These are phyloP conservation scores for Cactoblastis cactorum DNA, from an alignment of 2,888 invertebrate genomes.

Conservation along the genomic window DNA sequence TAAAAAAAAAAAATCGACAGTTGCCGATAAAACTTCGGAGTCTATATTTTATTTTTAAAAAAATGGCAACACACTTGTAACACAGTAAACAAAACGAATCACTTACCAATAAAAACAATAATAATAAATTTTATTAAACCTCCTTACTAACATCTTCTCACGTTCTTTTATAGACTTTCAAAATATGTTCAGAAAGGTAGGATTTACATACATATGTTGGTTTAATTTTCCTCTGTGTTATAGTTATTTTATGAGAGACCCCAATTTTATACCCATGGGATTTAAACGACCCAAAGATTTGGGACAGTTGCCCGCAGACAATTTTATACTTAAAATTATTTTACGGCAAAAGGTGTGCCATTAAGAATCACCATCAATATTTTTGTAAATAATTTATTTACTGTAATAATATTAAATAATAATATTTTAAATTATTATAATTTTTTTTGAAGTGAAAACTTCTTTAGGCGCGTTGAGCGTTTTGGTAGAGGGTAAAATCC, in stretches of 20 bases:
- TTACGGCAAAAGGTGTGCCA: neutral
- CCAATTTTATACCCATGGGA: conserved; percentile 9
- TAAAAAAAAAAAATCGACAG: no score
- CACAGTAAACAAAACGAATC: no score
- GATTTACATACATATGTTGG: conserved; percentile 4
- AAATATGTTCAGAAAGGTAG: conserved; percentile 2
- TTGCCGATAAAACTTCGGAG: no score
- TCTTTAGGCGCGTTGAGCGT: no score
- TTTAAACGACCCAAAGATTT: neutral
- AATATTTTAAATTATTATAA: no score
- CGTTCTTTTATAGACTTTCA: neutral
- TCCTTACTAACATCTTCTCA: neutral
- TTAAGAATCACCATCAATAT: neutral
- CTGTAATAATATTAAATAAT: no score
- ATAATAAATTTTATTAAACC: neutral
- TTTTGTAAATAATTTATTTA: no score
- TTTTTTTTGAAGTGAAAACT: no score
- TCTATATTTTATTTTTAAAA: no score
- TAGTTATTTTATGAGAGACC: conserved; percentile 3
- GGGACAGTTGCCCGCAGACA: neutral
- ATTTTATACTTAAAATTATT: neutral
- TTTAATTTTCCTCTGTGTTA: conserved; percentile 3
- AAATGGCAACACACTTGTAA: no score
- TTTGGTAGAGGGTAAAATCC: no score
- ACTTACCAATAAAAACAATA: no score